A percentile compares a stretch with the other conserved stretches of the same genome.
Conservation (phyloP, 1,140 invertebrate genomes). For the Zelostemma sp. region DNA sequence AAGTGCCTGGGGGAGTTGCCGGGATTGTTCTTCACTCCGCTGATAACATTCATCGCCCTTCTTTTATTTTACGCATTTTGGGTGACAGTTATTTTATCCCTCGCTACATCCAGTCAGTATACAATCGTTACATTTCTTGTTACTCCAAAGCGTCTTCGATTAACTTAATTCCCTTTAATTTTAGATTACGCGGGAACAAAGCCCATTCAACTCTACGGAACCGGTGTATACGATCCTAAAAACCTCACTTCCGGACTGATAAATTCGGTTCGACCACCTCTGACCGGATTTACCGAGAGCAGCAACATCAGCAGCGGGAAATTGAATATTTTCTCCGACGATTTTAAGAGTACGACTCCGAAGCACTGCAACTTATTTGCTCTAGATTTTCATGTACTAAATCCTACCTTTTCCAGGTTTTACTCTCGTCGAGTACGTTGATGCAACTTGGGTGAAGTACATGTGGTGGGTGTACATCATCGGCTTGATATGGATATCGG, state of each 20-base stretch:
- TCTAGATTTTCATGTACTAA: conserved; percentile 4
- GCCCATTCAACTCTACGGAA: conserved; percentile 62
- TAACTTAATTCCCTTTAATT: conserved; percentile 23
- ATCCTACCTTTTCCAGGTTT: conserved; percentile 67
- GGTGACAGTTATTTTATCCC: conserved; percentile 81
- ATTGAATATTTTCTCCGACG: not conserved
- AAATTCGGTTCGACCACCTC: conserved; percentile 11
- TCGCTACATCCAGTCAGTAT: conserved; percentile 80
- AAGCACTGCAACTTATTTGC: conserved; percentile 6
- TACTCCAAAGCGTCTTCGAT: not conserved
- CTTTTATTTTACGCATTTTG: conserved; percentile 87
- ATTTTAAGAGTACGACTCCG: conserved; percentile 24
- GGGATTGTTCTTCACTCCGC: conserved; percentile 87
- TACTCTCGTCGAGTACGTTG: conserved; percentile 77
- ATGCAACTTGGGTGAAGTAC: conserved; percentile 82
- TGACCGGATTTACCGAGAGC: conserved; percentile 41
- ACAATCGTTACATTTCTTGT: conserved; percentile 1
- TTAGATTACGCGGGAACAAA: conserved; percentile 69
- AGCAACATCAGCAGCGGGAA: conserved; percentile 14
- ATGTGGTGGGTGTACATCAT: conserved; percentile 95
- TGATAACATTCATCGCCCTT: conserved; percentile 86
- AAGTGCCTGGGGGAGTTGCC: conserved; percentile 87
- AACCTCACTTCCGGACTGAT: conserved; percentile 47
- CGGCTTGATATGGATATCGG: conserved; percentile 88
- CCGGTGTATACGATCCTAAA: conserved; percentile 53